Conservation (phyloP, 2,113 vertebrate genomes). For the Dipodomys spectabilis region DNA sequence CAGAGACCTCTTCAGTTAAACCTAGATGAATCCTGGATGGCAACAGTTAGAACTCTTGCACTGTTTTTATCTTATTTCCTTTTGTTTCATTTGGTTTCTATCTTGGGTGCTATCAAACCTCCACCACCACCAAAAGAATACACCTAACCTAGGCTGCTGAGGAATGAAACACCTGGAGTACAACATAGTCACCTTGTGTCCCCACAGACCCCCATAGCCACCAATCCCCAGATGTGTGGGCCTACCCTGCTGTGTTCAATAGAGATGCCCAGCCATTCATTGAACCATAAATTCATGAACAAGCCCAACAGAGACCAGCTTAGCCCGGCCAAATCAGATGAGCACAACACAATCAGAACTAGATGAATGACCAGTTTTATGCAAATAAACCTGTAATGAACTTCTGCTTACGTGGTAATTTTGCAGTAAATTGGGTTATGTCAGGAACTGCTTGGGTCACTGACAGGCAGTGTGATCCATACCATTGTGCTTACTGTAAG, state of each 20-base stretch:
- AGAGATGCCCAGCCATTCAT: background rate
- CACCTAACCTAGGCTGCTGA: background rate
- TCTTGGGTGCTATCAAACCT: background rate
- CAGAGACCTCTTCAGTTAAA: background rate
- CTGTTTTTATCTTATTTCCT: background rate
- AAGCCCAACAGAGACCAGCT: background rate
- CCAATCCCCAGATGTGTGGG: background rate
- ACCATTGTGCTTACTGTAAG: background rate
- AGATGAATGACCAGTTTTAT: background rate
- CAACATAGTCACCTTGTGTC: background rate
- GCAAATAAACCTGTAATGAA: too few species aligned
- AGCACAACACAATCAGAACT: background rate
- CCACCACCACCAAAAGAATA: background rate
- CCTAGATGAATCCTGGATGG: background rate
- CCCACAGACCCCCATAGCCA: background rate
- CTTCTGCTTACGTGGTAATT: background rate
- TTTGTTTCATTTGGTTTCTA: constrained; percentile 6
- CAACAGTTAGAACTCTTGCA: background rate
- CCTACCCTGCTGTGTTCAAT: background rate
- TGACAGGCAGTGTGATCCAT: background rate
- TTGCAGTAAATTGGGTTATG: background rate
- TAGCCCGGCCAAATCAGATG: background rate
- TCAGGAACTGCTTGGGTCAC: background rate
- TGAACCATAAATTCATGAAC: too few species aligned
- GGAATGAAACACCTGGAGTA: background rate